Conservation (phyloP, 2,888 invertebrate genomes). For the Brenthis ino region DNA sequence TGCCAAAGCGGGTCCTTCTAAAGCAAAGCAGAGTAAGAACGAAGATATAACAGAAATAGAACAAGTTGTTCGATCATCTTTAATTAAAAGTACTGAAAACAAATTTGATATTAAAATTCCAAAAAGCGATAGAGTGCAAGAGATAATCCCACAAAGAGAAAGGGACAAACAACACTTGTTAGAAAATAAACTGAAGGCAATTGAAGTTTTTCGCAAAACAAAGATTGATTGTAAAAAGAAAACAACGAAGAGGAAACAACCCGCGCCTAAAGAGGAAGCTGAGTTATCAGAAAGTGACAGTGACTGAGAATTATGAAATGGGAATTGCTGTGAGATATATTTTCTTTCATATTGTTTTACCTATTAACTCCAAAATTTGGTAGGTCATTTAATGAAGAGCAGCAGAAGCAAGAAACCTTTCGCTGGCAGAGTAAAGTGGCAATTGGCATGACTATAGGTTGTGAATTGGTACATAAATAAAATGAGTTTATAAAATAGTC, state of each 20-base stretch:
- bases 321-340: background rate
- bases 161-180: slow-evolving; percentile 84
- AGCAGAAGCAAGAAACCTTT: too few relatives aligned
- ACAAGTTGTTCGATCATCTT: slow-evolving; percentile 58
- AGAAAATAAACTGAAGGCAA: slow-evolving; percentile 88
- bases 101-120: slow-evolving; percentile 59
- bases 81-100: slow-evolving; percentile 50
- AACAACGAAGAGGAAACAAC: slow-evolving; percentile 65
- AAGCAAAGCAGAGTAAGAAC: slow-evolving; percentile 46
- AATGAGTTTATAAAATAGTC: slow-evolving; percentile 65
- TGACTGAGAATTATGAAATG: slow-evolving; percentile 57
- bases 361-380: too few relatives aligned
- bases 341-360: background rate
- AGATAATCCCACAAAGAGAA: slow-evolving; percentile 89
- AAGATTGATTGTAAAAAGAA: slow-evolving; percentile 83
- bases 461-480: slow-evolving; percentile 46
- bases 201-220: slow-evolving; percentile 87
- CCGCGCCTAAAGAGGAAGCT: slow-evolving; percentile 82
- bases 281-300: slow-evolving; percentile 86
- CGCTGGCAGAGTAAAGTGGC: too few relatives aligned
- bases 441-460: background rate
- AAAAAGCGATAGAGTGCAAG: slow-evolving; percentile 71
- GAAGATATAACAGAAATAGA: slow-evolving; percentile 49
- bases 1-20: slow-evolving; percentile 45
- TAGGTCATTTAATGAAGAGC: too few relatives aligned